These are phyloP conservation scores for Cephalopholis sonnerati DNA, from an alignment of 2,113 vertebrate species.

Conservation along the genomic window DNA sequence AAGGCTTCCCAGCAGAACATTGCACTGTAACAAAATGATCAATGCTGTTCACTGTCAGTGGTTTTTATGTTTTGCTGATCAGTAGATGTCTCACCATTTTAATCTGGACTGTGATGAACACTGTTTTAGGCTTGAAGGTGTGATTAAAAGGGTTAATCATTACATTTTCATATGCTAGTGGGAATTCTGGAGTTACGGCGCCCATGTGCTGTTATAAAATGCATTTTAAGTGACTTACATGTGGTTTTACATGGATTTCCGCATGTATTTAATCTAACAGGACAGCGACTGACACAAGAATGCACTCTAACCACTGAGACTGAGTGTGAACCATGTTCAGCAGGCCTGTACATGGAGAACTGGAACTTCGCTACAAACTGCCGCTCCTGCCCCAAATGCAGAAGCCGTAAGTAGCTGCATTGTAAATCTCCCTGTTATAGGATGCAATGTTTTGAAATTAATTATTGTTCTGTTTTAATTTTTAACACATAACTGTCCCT, in stretches of 20 bases:
- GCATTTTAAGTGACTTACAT: not conserved
- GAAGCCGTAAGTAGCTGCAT: slow-evolving; percentile 48
- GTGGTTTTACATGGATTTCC: not conserved
- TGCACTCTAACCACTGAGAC: slow-evolving; percentile 64
- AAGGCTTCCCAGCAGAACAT: too few species aligned
- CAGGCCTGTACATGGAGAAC: slow-evolving; percentile 24
- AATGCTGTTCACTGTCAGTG: too few species aligned
- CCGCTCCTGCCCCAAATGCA: slow-evolving; percentile 65
- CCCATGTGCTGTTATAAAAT: not conserved
- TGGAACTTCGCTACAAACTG: slow-evolving; percentile 71
- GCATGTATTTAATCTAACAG: slow-evolving; percentile 55
- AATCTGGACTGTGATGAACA: not conserved
- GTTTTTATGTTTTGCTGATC: too few species aligned
- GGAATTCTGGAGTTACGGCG: not conserved
- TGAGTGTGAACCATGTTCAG: slow-evolving; percentile 66
- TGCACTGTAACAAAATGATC: too few species aligned
- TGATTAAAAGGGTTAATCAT: not conserved
- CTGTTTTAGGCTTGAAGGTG: not conserved
- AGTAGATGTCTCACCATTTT: not conserved
- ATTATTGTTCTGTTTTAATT: not conserved
- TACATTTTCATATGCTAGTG: not conserved
- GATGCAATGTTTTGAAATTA: not conserved
- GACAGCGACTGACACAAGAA: not conserved
- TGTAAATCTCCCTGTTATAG: not conserved
- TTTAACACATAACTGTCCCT: not conserved